Base-by-base conservation (phyloP, 2,113 vertebrate species). In the Plecotus auritus region DNA sequence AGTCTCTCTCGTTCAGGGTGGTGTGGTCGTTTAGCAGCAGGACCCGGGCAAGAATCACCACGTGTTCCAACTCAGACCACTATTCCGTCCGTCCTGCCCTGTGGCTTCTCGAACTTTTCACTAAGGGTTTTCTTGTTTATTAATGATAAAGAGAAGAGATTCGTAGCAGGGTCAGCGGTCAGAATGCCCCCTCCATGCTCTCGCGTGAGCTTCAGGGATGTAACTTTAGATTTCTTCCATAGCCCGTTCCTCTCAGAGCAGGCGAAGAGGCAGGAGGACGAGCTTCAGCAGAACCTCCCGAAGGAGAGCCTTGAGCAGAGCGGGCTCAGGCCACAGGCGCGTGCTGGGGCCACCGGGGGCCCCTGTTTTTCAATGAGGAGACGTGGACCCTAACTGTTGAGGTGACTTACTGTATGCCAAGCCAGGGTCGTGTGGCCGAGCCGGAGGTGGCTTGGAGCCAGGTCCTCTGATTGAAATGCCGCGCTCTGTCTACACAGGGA, bases 301-400 rank as follows among this genome's bases (percentile, higher is more conserved):
- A 14, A 5, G 10, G 0, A 1, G 67, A 47, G 54, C 59, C 66
- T 47, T 2, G 1, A 0, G 0, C 5, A 4, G 45, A 11, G 32
- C 0, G 2, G 51, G 5, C 2, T 4, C 16, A 18, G 5, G 9
- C 9, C 0, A 7, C 14, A 23, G 64, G 35, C 7, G 0, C 1
- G 6, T 11, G 61, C 26, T 0, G 16, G 20, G 56, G 20, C n/a
- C 16, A 0, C 20, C 28, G 26, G 16, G 3, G 4, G 8, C 18
- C 51, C 59, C 40, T 30, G 4, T 35, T 78, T 49, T 22, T 6
- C 40, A 59, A 5, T 73, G 74, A 85, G 56, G 72, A 85, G 47
- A 30, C 4, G 9, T 9, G 45, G 61, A 9, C 51, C 7, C 40
- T 16, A 6, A 54, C 28, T 6, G 51, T 70, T 4, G 2, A 9